phyloP scores from a whole-genome alignment of 2,113 vertebrate species.

The Bos indicus region DNA sequence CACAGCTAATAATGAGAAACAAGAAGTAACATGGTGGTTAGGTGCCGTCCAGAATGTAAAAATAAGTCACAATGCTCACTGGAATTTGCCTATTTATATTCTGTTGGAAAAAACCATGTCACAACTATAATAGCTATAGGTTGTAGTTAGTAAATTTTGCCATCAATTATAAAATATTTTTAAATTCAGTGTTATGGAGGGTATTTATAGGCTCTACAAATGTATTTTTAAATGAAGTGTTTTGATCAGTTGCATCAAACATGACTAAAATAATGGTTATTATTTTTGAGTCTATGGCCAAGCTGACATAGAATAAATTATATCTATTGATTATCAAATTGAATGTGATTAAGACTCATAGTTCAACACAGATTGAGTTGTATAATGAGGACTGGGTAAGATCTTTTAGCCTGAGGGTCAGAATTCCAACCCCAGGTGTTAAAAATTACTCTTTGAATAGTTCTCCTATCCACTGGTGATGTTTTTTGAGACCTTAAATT shows the following conservation, averaged over 20 bases:
- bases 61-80: not conserved
- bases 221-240: not conserved
- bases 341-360: not conserved
- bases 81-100: not conserved
- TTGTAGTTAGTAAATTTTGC: not conserved
- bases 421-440: not conserved
- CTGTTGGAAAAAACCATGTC: not conserved
- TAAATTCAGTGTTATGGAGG: not conserved
- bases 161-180: not conserved
- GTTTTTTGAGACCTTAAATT: conserved; percentile 26
- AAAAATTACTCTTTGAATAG: not conserved
- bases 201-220: not conserved
- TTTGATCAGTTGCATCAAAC: not conserved
- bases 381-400: not conserved
- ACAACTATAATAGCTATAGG: not conserved
- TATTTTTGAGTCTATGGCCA: not conserved
- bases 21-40: not conserved
- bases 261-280: not conserved
- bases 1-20: not conserved
- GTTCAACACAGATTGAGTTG: not conserved
- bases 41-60: not conserved
- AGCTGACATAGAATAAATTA: not conserved
- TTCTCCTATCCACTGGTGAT: not conserved
- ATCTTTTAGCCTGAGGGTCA: not conserved
- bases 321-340: not conserved